A percentile compares a stretch with the other conserved stretches of the same genome.
phyloP scores from a whole-genome alignment of 2,888 invertebrate genomes.

The Morinoia aosen region DNA sequence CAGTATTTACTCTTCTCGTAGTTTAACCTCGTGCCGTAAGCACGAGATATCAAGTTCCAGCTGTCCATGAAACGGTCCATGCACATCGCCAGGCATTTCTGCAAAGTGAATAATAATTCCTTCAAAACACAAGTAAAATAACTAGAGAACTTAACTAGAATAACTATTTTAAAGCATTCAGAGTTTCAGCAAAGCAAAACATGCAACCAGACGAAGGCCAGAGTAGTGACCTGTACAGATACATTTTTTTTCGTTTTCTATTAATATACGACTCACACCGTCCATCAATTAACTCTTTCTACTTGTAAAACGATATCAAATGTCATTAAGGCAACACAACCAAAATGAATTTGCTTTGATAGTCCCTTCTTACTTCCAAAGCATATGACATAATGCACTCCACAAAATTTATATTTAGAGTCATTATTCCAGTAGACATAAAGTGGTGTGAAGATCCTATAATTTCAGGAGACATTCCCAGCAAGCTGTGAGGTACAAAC shows the following conservation, averaged over 20 bases:
- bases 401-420: neutral
- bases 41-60: slow-evolving; percentile 91
- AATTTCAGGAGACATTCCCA: neutral
- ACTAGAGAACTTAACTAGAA: no score
- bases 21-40: slow-evolving; percentile 88
- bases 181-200: no score
- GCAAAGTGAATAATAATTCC: slow-evolving; percentile 70
- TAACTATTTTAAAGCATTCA: no score
- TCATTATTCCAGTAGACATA: neutral
- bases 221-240: no score
- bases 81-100: slow-evolving; percentile 98
- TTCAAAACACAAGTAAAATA: neutral
- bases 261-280: no score
- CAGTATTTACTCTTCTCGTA: slow-evolving; percentile 77
- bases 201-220: no score
- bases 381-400: neutral
- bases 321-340: no score
- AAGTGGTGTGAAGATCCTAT: neutral
- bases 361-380: neutral
- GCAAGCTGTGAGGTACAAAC: neutral
- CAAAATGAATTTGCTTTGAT: no score
- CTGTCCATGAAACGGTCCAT: slow-evolving; percentile 99
- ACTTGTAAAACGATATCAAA: no score
- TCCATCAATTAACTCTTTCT: no score
- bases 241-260: no score